Percentiles rank a stretch among this genome's conserved stretches.
These are phyloP conservation scores for Etheostoma nigrum DNA, from an alignment of 2,797 vertebrate species.

Conservation along the genomic window DNA sequence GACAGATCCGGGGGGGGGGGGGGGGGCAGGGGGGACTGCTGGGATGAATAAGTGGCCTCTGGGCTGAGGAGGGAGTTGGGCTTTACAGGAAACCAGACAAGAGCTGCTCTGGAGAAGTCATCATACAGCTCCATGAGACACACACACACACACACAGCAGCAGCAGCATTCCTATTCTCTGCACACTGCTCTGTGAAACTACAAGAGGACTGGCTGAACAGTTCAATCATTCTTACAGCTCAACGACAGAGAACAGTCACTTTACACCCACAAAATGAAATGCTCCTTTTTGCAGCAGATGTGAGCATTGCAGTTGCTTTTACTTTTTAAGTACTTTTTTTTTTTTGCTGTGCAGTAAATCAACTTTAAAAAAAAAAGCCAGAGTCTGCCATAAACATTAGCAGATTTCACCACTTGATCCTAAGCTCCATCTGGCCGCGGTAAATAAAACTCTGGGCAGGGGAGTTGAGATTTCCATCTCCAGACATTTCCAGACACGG, in stretches of 20 bases:
- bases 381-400: neutral
- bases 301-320: neutral
- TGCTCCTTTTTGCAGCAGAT: neutral
- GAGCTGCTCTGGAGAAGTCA: conserved; percentile 70
- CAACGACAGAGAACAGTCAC: neutral
- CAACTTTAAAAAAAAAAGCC: neutral
- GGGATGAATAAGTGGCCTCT: conserved; percentile 32
- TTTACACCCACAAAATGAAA: neutral
- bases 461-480: neutral
- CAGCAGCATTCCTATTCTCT: neutral
- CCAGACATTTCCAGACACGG: neutral
- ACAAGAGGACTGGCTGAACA: neutral
- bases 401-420: neutral
- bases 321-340: neutral
- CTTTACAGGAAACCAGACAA: conserved; percentile 70
- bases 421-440: conserved; percentile 4
- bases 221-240: neutral
- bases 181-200: conserved; percentile 4
- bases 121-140: conserved; percentile 43
- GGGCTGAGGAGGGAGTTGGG: conserved; percentile 42
- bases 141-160: too few relatives aligned
- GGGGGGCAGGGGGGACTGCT: too few relatives aligned
- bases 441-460: neutral
- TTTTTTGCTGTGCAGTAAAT: neutral
- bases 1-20: neutral